Percentiles rank a stretch among this genome's conserved stretches.
phyloP scores from a whole-genome alignment of 2,113 vertebrate species.

The Pedionomus torquatus region DNA sequence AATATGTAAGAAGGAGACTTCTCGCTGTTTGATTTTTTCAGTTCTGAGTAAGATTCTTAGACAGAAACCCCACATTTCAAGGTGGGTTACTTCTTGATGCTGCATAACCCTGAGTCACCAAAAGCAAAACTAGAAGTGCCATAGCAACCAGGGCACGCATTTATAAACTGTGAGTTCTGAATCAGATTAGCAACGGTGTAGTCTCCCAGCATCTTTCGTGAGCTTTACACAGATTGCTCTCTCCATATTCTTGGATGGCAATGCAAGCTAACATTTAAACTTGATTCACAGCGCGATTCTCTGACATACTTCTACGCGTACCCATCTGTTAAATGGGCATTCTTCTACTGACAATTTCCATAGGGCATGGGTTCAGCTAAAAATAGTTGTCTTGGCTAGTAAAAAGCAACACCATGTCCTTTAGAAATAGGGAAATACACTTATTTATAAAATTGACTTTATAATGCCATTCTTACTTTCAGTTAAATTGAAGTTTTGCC shows the following conservation, averaged over 20 bases:
- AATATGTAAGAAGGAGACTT: neutral
- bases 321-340: conserved; percentile 23
- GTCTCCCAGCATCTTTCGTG: neutral
- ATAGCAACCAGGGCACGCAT: conserved; percentile 53
- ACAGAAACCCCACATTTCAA: neutral
- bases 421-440: neutral
- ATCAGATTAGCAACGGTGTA: neutral
- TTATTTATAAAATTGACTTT: conserved; percentile 15
- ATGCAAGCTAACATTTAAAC: neutral
- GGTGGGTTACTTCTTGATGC: conserved; percentile 1
- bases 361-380: neutral
- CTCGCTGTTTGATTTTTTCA: neutral
- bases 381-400: conserved; percentile 18
- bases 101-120: conserved; percentile 63
- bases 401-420: neutral
- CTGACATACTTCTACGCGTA: neutral
- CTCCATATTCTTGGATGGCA: neutral
- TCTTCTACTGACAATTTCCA: neutral
- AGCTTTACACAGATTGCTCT: neutral
- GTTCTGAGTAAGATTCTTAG: neutral
- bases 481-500: neutral
- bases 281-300: neutral
- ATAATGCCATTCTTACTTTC: neutral
- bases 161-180: conserved; percentile 21
- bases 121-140: conserved; percentile 29